phyloP scores from a whole-genome alignment of 2,888 invertebrate species.

The Gymnosoma rotundatum region DNA sequence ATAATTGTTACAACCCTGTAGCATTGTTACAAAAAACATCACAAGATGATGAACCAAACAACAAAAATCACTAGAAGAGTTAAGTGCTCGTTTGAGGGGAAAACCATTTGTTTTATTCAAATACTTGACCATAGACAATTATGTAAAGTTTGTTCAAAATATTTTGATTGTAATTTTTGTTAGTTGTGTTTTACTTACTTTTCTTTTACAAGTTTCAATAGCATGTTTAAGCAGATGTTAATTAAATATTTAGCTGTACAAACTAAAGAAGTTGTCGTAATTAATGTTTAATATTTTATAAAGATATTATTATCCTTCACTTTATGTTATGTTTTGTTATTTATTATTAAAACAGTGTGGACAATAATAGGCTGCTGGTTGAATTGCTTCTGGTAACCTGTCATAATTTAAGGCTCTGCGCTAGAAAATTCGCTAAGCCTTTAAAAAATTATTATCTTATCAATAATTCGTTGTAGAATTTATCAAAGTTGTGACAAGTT shows the following conservation, averaged over 20 bases:
- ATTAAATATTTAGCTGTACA: slow-evolving; percentile 62
- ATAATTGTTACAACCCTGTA: slow-evolving; percentile 62
- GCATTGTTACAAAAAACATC: slow-evolving; percentile 16
- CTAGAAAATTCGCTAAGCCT: too few relatives aligned
- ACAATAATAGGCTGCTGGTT: too few relatives aligned
- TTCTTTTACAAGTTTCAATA: slow-evolving; percentile 10
- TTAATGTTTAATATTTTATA: slow-evolving; percentile 52
- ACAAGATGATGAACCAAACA: slow-evolving; percentile 17
- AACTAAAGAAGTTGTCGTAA: slow-evolving; percentile 30
- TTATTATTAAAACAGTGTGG: background rate
- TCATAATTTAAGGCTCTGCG: too few relatives aligned
- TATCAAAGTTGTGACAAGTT: too few relatives aligned
- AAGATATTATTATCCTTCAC: slow-evolving; percentile 25
- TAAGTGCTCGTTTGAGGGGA: slow-evolving; percentile 18
- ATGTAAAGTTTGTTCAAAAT: slow-evolving; percentile 37
- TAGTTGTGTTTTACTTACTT: slow-evolving; percentile 25
- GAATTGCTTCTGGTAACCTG: too few relatives aligned
- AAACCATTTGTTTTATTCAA: slow-evolving; percentile 36
- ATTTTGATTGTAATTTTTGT: slow-evolving; percentile 8
- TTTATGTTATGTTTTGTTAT: background rate
- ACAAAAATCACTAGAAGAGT: slow-evolving; percentile 18
- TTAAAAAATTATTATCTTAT: too few relatives aligned
- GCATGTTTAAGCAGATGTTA: slow-evolving; percentile 47
- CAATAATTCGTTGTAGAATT: too few relatives aligned
- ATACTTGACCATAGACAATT: slow-evolving; percentile 31